Evolutionary conservation across 2,888 invertebrate species (phyloP).

Genomic region (Anthophora plumipes): DNA sequence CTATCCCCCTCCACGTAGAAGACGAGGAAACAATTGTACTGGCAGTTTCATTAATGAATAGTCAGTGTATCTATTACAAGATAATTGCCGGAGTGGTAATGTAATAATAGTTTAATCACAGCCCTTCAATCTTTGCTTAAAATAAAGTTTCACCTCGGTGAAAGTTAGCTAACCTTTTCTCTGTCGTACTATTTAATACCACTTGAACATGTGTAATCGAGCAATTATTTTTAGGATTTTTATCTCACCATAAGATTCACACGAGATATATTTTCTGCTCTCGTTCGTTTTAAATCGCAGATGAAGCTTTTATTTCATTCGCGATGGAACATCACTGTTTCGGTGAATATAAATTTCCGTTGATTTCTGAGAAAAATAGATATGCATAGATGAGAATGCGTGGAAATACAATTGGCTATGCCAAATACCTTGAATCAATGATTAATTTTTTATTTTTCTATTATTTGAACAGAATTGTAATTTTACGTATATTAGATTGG

Average conservation of each 20-base stretch:
- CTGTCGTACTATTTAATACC: neutral
- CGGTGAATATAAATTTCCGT: too few relatives aligned
- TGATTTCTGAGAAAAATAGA: too few relatives aligned
- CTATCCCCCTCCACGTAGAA: neutral
- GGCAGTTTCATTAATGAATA: constrained; percentile 37
- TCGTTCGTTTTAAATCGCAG: constrained; percentile 18
- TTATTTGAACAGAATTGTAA: too few relatives aligned
- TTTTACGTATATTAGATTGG: too few relatives aligned
- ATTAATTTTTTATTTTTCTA: too few relatives aligned
- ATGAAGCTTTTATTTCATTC: neutral
- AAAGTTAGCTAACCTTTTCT: constrained; percentile 50
- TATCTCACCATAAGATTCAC: neutral
- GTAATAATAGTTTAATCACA: constrained; percentile 53
- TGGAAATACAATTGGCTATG: too few relatives aligned
- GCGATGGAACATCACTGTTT: neutral
- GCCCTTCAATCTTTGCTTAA: constrained; percentile 49
- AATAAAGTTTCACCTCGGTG: constrained; percentile 49
- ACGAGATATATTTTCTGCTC: neutral
- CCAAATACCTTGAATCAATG: too few relatives aligned
- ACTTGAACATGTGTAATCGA: constrained; percentile 36
- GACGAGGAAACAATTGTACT: constrained; percentile 28
- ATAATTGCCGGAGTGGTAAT: constrained; percentile 41
- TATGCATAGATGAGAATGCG: too few relatives aligned
- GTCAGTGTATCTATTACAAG: constrained; percentile 28
- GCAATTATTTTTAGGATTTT: constrained; percentile 40